These are phyloP conservation scores for Halictus quadricinctus DNA, from an alignment of 2,888 invertebrate species.

Conservation along the genomic window DNA sequence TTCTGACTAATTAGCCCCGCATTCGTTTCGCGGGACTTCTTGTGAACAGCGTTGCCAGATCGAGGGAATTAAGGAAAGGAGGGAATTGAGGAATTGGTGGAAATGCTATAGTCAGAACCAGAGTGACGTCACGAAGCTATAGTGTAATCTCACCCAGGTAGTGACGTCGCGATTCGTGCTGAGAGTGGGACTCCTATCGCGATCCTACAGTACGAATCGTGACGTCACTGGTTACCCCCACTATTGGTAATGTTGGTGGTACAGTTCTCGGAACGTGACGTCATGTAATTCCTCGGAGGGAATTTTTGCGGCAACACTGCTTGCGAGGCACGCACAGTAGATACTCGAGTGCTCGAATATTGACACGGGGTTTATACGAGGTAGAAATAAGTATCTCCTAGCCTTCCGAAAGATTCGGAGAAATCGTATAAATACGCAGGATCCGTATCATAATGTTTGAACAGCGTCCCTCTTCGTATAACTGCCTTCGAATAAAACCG, in stretches of 20 bases:
- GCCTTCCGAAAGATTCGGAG: background rate
- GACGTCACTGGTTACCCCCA: background rate
- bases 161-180: no score
- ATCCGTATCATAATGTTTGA: background rate
- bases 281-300: background rate
- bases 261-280: background rate
- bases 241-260: background rate
- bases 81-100: no score
- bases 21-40: no score
- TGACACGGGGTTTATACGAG: background rate
- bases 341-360: background rate
- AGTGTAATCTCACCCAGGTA: background rate
- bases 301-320: background rate
- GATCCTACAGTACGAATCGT: background rate
- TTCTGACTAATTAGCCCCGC: no score
- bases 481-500: conserved; percentile 50
- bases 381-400: background rate
- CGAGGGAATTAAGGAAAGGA: no score
- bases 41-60: no score
- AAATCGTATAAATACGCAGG: background rate
- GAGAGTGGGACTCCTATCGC: no score
- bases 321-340: background rate
- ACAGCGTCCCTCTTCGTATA: conserved; percentile 49
- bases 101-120: background rate
- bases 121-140: background rate